phyloP scores from a whole-genome alignment of 1,140 invertebrate genomes.

The Drosophila lowei region DNA sequence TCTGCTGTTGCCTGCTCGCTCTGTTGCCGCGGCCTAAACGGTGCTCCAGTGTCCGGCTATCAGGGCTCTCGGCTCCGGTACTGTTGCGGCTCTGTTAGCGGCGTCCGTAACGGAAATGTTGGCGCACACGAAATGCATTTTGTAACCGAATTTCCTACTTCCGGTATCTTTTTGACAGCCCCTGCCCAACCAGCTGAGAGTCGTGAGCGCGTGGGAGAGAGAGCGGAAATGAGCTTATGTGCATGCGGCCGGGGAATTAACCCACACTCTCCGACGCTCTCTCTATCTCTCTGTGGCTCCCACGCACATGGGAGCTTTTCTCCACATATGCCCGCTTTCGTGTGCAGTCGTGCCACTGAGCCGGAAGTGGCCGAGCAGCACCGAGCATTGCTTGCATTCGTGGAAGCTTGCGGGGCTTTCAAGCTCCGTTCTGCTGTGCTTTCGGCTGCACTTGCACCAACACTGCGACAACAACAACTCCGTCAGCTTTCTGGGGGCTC shows the following conservation, averaged over 20 bases:
- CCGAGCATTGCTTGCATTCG: slow-evolving; percentile 6
- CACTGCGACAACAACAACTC: neutral
- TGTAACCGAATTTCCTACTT: slow-evolving; percentile 74
- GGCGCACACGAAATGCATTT: slow-evolving; percentile 72
- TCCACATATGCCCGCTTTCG: slow-evolving; percentile 35
- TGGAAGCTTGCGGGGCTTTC: slow-evolving; percentile 49
- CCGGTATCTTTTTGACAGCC: slow-evolving; percentile 67
- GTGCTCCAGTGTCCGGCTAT: slow-evolving; percentile 1
- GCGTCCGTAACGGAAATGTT: slow-evolving; percentile 63
- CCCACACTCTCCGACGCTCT: slow-evolving; percentile 32
- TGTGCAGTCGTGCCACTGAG: slow-evolving; percentile 13
- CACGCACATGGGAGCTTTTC: slow-evolving; percentile 52
- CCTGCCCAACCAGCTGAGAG: slow-evolving; percentile 8
- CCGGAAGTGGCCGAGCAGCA: slow-evolving; percentile 8
- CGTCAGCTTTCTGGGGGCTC: slow-evolving; percentile 30
- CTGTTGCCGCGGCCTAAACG: slow-evolving; percentile 18
- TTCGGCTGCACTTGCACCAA: slow-evolving; percentile 45
- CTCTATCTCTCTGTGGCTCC: neutral
- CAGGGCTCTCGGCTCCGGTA: slow-evolving; percentile 17
- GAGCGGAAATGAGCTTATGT: slow-evolving; percentile 71
- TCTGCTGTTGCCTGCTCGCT: slow-evolving; percentile 2
- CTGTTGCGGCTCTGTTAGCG: slow-evolving; percentile 72
- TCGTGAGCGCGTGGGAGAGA: slow-evolving; percentile 43
- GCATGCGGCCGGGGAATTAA: slow-evolving; percentile 47
- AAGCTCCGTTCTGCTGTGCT: slow-evolving; percentile 38